These are phyloP conservation scores for Drosophila lutescens DNA, from an alignment of 2,888 invertebrate species.

Conservation along the genomic window DNA sequence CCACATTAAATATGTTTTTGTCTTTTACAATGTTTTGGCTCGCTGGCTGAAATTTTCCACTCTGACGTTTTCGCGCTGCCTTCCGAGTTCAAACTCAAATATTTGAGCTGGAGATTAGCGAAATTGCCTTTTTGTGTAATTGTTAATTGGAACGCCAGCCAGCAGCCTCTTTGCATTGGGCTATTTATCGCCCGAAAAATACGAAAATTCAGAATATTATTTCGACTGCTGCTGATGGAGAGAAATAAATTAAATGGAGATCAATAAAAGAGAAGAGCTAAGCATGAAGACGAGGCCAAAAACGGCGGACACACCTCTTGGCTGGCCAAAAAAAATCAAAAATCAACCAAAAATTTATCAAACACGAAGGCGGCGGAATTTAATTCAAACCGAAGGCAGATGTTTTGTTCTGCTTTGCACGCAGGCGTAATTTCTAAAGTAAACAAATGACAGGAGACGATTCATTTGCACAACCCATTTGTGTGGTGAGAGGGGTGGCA, in stretches of 20 bases:
- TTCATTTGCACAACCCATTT: conserved; percentile 69
- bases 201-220: conserved; percentile 5
- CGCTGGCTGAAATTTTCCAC: conserved; percentile 49
- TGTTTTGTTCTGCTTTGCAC: conserved; percentile 41
- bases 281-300: not conserved
- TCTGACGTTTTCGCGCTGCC: conserved; percentile 22
- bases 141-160: conserved; percentile 50
- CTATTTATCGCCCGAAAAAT: not conserved
- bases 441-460: conserved; percentile 46
- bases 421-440: conserved; percentile 36
- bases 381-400: conserved; percentile 36
- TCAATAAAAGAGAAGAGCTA: conserved; percentile 3
- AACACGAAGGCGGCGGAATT: conserved; percentile 48
- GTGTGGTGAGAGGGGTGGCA: conserved; percentile 35
- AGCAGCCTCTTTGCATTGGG: conserved; percentile 9
- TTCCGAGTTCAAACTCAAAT: conserved; percentile 32
- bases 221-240: conserved; percentile 8
- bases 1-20: conserved; percentile 13
- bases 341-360: conserved; percentile 35
- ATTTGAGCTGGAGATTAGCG: conserved; percentile 47
- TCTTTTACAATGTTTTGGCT: conserved; percentile 13
- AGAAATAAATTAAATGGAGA: conserved; percentile 13
- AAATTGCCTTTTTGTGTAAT: conserved; percentile 43
- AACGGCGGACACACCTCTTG: conserved; percentile 38
- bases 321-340: not conserved